These are phyloP conservation scores for Holothuria scabra DNA, from an alignment of 53 echinoderm and acorn worm species.

Conservation along the genomic window DNA sequence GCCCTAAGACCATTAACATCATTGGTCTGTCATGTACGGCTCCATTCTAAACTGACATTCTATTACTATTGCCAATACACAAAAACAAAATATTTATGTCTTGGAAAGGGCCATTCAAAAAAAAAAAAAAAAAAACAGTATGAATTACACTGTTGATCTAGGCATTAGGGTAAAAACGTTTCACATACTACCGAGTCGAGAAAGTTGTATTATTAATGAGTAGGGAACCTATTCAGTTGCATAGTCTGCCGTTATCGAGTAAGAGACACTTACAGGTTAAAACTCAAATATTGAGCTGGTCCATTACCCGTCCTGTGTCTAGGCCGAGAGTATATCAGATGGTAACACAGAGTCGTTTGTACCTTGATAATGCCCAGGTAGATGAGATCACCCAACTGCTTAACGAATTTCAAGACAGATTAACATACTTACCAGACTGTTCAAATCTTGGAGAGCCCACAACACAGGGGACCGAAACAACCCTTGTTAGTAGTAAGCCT, in stretches of 20 bases:
- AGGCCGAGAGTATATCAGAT: constrained; percentile 19
- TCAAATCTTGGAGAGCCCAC: constrained; percentile 42
- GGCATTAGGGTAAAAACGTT: no score
- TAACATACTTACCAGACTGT: constrained; percentile 51
- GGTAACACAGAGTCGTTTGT: constrained; percentile 3
- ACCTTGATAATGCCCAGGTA: background rate
- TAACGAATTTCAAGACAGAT: constrained; percentile 27
- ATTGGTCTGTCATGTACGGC: no score
- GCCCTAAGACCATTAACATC: no score
- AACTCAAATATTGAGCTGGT: background rate
- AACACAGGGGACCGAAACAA: constrained; percentile 11
- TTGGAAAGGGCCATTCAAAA: no score
- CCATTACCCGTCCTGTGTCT: background rate
- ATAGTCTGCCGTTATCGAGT: background rate
- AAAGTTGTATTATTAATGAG: no score
- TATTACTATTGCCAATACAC: no score
- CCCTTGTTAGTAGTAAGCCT: constrained; percentile 46
- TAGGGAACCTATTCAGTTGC: background rate
- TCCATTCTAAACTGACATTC: no score
- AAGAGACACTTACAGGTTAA: background rate
- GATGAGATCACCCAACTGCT: constrained; percentile 12
- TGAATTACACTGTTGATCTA: no score
- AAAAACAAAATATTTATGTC: no score
- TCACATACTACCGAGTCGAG: no score
- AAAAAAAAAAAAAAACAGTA: no score